Evolutionary conservation across 2,797 vertebrate species (phyloP), one percentile per base, ranked within the genome.

Genomic region (Pseudomugil tenellus): DNA sequence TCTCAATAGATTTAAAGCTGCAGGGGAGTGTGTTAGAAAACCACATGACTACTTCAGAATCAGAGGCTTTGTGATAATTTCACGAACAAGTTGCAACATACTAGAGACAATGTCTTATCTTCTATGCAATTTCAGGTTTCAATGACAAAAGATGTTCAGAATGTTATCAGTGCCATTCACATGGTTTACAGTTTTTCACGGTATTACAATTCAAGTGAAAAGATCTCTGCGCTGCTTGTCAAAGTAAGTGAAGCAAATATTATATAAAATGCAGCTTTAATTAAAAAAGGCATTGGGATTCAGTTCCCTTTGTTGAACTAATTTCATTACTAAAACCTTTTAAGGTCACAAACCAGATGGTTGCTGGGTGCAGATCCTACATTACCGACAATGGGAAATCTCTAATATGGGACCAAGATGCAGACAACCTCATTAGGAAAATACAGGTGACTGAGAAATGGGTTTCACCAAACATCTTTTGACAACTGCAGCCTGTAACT

Each of bases 311-410:
- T 37, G 2, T 43, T 6, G 25, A 51, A 63, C 14, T 56, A 31
- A 54, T 34, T 62, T 3, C 26, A 2, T 67, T 49, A 11, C 28
- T 55, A 66, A 67, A 59, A 57, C 43, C 34, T 3, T 55, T 63
- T 60, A 85, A 96, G 95, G 92, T 96, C 63, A 96, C 95, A 77
- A 95, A 95, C 78, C 95, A 96, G 83, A 95, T 96, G 95, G 90
- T 96, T 59, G 93, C 85, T 21, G 85, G 92, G 0, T 96, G 95
- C 84, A 95, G 87, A 83, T 89, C 92, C 6, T 95, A 96, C 67
- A 95, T 96, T 74, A 95, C 94, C 56, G 91, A 94, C 63, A 87
- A 91, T 37, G 94, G 94, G 59, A 76, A 72, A 23, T 65, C 29
- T 85, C 16, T 77, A 11, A 73, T 96, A n/a, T 96, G 95, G 95